These are phyloP conservation scores for Megamerina dolium DNA, from an alignment of 2,888 invertebrate species.

Conservation along the genomic window DNA sequence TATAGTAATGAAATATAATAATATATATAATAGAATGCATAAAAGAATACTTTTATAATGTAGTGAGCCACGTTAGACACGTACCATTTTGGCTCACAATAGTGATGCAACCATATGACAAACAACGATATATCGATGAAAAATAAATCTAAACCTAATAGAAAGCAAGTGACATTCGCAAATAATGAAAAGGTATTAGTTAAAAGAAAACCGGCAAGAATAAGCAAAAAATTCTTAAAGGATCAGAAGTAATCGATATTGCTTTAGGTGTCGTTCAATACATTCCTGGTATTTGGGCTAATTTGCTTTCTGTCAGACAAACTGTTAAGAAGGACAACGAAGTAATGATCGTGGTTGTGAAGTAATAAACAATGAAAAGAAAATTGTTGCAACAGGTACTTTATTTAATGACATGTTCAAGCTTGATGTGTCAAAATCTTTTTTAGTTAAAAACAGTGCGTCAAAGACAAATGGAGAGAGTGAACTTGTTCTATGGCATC, in stretches of 20 bases:
- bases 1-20: too few relatives aligned
- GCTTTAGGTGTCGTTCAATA: constrained; percentile 3
- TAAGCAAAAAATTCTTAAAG: constrained; percentile 6
- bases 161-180: constrained; percentile 5
- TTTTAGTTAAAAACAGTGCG: constrained; percentile 3
- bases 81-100: too few relatives aligned
- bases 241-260: background rate
- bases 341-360: constrained; percentile 8
- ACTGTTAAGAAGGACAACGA: constrained; percentile 8
- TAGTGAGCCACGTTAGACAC: too few relatives aligned
- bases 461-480: constrained; percentile 1
- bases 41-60: too few relatives aligned
- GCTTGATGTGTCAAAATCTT: constrained; percentile 11
- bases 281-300: constrained; percentile 7
- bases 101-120: constrained; percentile 9
- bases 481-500: constrained; percentile 5
- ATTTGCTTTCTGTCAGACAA: constrained; percentile 8
- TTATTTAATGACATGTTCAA: constrained; percentile 13
- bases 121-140: constrained; percentile 6
- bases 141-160: too few relatives aligned
- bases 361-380: constrained; percentile 3
- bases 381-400: constrained; percentile 6
- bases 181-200: constrained; percentile 4
- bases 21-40: too few relatives aligned
- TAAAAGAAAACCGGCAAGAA: constrained; percentile 5